Base-by-base conservation (phyloP, 2,113 vertebrate genomes). In the Dryoscopus gambensis region DNA sequence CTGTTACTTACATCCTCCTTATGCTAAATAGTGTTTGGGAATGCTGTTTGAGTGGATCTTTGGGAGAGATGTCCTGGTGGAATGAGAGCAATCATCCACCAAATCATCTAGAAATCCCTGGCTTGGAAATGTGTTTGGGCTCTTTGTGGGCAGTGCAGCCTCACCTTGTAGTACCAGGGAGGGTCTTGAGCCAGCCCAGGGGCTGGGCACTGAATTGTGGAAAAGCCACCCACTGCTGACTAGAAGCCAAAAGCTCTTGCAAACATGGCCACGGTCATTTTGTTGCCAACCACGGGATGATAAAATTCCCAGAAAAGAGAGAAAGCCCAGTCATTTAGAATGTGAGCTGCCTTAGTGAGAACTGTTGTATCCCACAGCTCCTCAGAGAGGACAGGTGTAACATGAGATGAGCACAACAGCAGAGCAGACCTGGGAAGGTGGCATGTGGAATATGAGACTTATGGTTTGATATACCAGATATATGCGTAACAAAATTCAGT, bases 251-350 rank as follows among this genome's bases (percentile, higher is more conserved):
- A 56, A 37, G 9, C n/a, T 90, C 70, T 64, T 39, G 16, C 3
- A 9, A 7, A 44, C 2, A 0, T 63, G 46, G 8, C 40, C 10
- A 1, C 0, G 5, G 52, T 49, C 1, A 0, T 77, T 73, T 49
- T 31, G 21, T 17, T 69, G 31, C 42, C 50, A 30, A 3, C 9
- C 0, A 3, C 1, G 4, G n/a, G 28, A 39, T 35, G 30, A 44
- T 37, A 31, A 80, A 77, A 53, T 74, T 67, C 22, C 23, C 9
- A 49, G 39, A 27, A 42, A 55, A 67, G 27, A 68, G 8, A 2
- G 28, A 31, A 46, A 31, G 27, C 3, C 3, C 14, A 24, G 12
- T 33, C 9, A 12, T 42, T 75, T 21, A 33, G 35, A 64, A 55
- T 1, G 2, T 50, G 62, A 93, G 9, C 23, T 63, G 39, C 65